Base-by-base conservation (phyloP, 1,140 invertebrate species). In the Leptoteleia sp. region DNA sequence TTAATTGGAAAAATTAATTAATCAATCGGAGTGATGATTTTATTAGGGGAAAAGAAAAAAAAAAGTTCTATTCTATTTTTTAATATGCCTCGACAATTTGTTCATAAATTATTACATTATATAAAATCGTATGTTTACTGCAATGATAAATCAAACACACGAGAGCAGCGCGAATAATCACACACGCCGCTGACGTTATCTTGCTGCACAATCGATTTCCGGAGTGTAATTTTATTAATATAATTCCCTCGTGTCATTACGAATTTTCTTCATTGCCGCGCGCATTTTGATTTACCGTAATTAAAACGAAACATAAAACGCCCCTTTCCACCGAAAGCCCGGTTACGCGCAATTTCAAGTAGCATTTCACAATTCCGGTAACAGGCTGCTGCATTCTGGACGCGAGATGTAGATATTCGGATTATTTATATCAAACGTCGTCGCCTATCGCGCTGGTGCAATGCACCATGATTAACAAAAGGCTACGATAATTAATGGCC, bases 391-490 rank as follows among this genome's bases (percentile, higher is more conserved):
- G 12, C 9, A 17, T 29, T 29, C 8, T 29, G 25, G 9, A 29
- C 52, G 7, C 22, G 25, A 62, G 38, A 73, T 55, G 29, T 48
- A 76, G 70, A 76, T 70, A 79, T 71, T 76, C 31, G 65, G 72
- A 81, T 79, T 80, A 79, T 79, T 79, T 81, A 50, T 48, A 78
- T 75, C 47, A 64, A 70, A 59, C 17, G 48, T 37, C 48, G 25
- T 38, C 42, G 50, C 37, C 47, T 79, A 79, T 55, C 37, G 59
- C 61, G 45, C 50, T 47, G 6, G 31, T 12, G 65, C 67, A 72
- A 47, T 59, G 62, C 52, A 35, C 37, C 64, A 59, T 72, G 79
- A 82, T 82, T 79, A 82, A 80, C 82, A 79, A 83, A 84, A 71
- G 40, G 52, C 22, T 43, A 38, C 33, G 64, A 70, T 76, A 70